Evolutionary conservation across 2,888 invertebrate genomes (phyloP).

Genomic region (Aleiodes leptofemur): DNA sequence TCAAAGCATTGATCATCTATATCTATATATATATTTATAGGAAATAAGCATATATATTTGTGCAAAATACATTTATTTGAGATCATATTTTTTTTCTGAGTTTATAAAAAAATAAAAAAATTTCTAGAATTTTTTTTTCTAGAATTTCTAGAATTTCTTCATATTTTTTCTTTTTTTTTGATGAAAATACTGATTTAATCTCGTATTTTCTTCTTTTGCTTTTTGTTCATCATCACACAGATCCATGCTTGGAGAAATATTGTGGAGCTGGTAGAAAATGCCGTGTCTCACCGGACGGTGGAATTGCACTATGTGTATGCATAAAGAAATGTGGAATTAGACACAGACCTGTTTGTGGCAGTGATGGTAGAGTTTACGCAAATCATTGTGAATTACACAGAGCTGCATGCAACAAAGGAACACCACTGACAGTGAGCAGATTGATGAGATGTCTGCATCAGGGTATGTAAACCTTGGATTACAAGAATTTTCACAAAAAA

Average conservation of each 20-base stretch:
- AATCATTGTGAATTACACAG: conserved; percentile 83
- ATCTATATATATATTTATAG: too few relatives aligned
- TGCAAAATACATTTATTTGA: too few relatives aligned
- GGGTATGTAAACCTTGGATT: conserved; percentile 44
- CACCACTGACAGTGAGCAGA: conserved; percentile 76
- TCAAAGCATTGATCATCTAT: too few relatives aligned
- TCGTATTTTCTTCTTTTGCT: conserved; percentile 14
- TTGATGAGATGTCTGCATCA: conserved; percentile 69
- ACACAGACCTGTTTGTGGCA: conserved; percentile 80
- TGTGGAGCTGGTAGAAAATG: conserved; percentile 83
- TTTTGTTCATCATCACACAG: conserved; percentile 71
- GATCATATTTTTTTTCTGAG: too few relatives aligned
- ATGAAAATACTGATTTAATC: not conserved
- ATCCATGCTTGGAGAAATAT: conserved; percentile 81
- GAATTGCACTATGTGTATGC: conserved; percentile 80
- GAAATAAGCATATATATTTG: too few relatives aligned
- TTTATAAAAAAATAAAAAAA: too few relatives aligned
- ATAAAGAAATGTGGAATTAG: conserved; percentile 78
- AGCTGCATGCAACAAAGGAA: conserved; percentile 79
- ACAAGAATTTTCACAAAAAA: too few relatives aligned
- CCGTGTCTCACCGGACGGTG: conserved; percentile 75
- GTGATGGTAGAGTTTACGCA: conserved; percentile 81
- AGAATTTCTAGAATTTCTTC: too few relatives aligned
- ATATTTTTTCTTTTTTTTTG: not conserved
- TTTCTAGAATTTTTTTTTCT: too few relatives aligned